Evolutionary conservation across 2,113 vertebrate genomes (phyloP).

Genomic region (Holacanthus passer): DNA sequence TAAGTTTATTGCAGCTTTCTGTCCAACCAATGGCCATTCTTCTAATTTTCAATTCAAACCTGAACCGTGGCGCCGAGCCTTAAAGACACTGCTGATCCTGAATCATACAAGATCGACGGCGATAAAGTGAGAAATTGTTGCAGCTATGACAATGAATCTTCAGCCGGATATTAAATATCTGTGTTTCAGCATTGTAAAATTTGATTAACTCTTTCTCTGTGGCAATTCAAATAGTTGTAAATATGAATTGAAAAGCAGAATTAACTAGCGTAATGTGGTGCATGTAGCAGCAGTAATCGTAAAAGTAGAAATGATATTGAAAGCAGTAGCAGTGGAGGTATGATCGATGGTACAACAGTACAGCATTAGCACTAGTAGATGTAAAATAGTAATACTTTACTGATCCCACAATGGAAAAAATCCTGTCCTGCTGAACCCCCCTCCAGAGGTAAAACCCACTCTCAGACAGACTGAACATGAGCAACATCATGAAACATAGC

Average conservation of each 20-base stretch:
- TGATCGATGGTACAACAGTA: neutral
- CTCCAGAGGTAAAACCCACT: neutral
- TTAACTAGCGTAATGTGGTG: neutral
- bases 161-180: neutral
- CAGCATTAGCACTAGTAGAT: neutral
- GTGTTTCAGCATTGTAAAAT: neutral
- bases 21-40: neutral
- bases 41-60: neutral
- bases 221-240: neutral
- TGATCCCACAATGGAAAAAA: slow-evolving; percentile 5
- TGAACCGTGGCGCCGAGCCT: neutral
- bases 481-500: neutral
- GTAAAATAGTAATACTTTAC: neutral
- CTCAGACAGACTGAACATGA: slow-evolving; percentile 3
- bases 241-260: neutral
- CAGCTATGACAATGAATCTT: neutral
- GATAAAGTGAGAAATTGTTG: neutral
- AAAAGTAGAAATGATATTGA: too few relatives aligned
- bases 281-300: neutral
- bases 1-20: neutral
- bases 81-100: neutral
- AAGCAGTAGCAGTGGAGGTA: neutral
- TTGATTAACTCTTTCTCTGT: neutral
- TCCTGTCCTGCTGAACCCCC: neutral
- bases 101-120: neutral